phyloP scores from a whole-genome alignment of 2,888 invertebrate species.

The Therioaphis trifolii region DNA sequence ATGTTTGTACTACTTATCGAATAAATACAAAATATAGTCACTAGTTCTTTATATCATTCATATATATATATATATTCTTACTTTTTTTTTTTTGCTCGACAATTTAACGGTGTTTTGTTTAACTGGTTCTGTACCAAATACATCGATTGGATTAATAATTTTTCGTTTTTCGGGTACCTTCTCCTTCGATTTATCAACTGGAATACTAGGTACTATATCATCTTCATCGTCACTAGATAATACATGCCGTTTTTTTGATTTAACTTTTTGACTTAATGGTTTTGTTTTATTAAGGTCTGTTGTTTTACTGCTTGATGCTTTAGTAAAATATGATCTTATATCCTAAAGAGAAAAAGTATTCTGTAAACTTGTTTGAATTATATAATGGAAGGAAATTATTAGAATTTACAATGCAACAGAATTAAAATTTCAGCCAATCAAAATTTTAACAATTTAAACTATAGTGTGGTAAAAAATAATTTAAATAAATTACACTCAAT shows the following conservation, averaged over 20 bases:
- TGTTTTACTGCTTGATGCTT: background rate
- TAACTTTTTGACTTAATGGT: background rate
- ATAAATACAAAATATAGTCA: background rate
- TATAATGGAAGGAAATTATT: background rate
- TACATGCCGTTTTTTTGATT: constrained; percentile 24
- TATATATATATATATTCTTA: constrained; percentile 11
- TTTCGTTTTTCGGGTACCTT: constrained; percentile 20
- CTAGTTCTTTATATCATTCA: background rate
- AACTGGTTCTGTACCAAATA: constrained; percentile 76
- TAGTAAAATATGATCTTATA: constrained; percentile 14
- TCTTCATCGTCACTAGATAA: constrained; percentile 52
- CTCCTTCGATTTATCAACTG: background rate
- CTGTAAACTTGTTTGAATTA: background rate
- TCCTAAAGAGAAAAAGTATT: constrained; percentile 19
- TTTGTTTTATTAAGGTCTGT: background rate
- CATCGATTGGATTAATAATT: constrained; percentile 70
- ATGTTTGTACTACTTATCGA: background rate
- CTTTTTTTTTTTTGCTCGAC: constrained; percentile 30
- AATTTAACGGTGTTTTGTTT: constrained; percentile 70
- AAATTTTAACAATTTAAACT: too few species aligned
- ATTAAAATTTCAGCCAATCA: too few species aligned
- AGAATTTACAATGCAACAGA: too few species aligned
- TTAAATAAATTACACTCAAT: too few species aligned
- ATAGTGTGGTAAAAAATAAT: too few species aligned
- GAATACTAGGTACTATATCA: constrained; percentile 11